Percentiles rank a stretch among this genome's conserved stretches.
Conservation (phyloP, 2,888 invertebrate genomes). For the Cosmia trapezina region DNA sequence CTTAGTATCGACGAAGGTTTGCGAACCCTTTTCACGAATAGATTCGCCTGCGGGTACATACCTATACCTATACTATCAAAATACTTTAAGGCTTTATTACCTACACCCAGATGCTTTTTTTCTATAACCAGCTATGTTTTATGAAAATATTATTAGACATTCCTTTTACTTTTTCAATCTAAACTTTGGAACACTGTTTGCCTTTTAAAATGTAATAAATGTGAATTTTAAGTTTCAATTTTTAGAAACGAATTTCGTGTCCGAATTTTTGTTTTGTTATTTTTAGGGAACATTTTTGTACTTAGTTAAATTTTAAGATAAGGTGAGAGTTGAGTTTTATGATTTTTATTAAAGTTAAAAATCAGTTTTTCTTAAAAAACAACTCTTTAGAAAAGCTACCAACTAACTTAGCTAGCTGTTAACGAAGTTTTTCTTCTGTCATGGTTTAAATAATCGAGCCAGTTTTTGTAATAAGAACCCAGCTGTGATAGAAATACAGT, state of each 20-base stretch:
- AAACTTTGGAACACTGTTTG: constrained; percentile 48
- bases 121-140: constrained; percentile 48
- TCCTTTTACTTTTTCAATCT: constrained; percentile 37
- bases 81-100: constrained; percentile 68
- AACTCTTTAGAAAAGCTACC: background rate
- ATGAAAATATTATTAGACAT: constrained; percentile 37
- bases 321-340: constrained; percentile 2
- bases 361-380: background rate
- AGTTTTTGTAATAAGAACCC: too few relatives aligned
- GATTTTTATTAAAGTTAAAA: background rate
- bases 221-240: constrained; percentile 24
- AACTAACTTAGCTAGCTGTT: too few relatives aligned
- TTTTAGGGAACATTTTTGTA: constrained; percentile 2
- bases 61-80: constrained; percentile 48
- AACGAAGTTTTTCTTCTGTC: too few relatives aligned
- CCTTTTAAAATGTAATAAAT: constrained; percentile 49
- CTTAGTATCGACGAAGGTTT: constrained; percentile 48
- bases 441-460: too few relatives aligned
- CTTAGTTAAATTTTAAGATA: background rate
- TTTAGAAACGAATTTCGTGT: constrained; percentile 34
- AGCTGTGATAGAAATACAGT: too few relatives aligned
- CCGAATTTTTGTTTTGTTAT: background rate
- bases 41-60: constrained; percentile 63
- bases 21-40: constrained; percentile 70
- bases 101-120: constrained; percentile 58